Conservation (phyloP, 2,888 invertebrate species). For the Tetragonula carbonaria region DNA sequence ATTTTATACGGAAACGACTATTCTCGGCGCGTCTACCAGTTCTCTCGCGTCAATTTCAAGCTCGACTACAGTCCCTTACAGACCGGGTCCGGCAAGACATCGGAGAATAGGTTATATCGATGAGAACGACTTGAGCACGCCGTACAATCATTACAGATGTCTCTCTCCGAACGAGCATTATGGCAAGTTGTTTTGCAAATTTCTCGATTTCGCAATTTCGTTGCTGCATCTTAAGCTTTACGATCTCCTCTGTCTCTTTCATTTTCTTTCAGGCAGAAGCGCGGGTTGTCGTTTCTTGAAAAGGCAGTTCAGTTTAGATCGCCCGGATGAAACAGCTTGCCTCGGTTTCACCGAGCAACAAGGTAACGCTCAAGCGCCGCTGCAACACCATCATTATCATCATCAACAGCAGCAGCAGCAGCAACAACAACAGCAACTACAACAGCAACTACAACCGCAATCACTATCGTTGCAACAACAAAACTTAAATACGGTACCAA, state of each 20-base stretch:
- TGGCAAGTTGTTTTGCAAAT: constrained; percentile 64
- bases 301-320: constrained; percentile 89
- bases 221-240: no score
- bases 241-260: neutral
- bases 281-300: constrained; percentile 85
- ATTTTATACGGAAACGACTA: constrained; percentile 84
- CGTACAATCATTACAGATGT: constrained; percentile 91
- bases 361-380: constrained; percentile 13
- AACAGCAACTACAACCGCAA: neutral
- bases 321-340: constrained; percentile 86
- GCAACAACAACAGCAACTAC: constrained; percentile 14
- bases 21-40: constrained; percentile 85
- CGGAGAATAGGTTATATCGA: constrained; percentile 83
- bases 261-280: constrained; percentile 42
- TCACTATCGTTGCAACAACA: constrained; percentile 24
- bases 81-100: constrained; percentile 78
- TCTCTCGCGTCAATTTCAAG: constrained; percentile 82
- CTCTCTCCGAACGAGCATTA: constrained; percentile 87
- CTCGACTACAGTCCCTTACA: constrained; percentile 69
- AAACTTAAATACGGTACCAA: constrained; percentile 64
- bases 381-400: constrained; percentile 17
- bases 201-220: no score
- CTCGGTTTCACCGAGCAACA: constrained; percentile 39
- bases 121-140: constrained; percentile 88
- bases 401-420: constrained; percentile 34